These are phyloP conservation scores for Monochamus saltuarius DNA, from an alignment of 1,140 invertebrate species.

Conservation along the genomic window DNA sequence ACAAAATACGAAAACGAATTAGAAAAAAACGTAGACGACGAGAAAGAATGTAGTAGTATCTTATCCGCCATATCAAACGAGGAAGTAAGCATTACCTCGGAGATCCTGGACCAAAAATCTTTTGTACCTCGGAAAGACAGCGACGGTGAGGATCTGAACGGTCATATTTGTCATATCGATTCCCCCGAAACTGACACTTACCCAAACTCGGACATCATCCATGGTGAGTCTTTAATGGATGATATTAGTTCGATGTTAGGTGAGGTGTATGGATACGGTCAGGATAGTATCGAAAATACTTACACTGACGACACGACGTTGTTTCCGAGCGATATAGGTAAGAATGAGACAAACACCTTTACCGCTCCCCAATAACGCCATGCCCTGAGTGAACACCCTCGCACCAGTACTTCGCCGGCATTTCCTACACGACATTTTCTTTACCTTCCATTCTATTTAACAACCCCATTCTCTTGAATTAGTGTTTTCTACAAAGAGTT, in stretches of 20 bases:
- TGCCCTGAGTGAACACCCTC: conserved; percentile 9
- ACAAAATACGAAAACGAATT: conserved; percentile 12
- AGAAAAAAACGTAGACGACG: conserved; percentile 40
- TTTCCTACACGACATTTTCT: too few species aligned
- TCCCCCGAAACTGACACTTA: conserved; percentile 78
- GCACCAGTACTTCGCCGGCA: too few species aligned
- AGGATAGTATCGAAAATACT: conserved; percentile 61
- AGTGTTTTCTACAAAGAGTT: too few species aligned
- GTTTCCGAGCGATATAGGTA: conserved; percentile 60
- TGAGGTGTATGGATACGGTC: conserved; percentile 63
- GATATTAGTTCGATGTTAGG: conserved; percentile 73
- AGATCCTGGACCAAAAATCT: conserved; percentile 61
- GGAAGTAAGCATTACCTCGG: conserved; percentile 66
- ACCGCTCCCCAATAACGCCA: conserved; percentile 19
- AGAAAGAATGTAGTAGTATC: conserved; percentile 57
- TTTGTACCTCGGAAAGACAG: conserved; percentile 50
- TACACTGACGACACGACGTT: conserved; percentile 67
- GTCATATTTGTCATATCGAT: conserved; percentile 73
- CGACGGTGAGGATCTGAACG: conserved; percentile 57
- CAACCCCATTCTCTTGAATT: too few species aligned
- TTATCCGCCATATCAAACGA: conserved; percentile 68
- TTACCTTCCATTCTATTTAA: too few species aligned
- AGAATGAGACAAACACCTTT: conserved; percentile 14
- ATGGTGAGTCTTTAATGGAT: conserved; percentile 73
- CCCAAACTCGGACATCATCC: conserved; percentile 63